Conservation (phyloP, 1,140 invertebrate genomes). For the Cataglyphis hispanica region DNA sequence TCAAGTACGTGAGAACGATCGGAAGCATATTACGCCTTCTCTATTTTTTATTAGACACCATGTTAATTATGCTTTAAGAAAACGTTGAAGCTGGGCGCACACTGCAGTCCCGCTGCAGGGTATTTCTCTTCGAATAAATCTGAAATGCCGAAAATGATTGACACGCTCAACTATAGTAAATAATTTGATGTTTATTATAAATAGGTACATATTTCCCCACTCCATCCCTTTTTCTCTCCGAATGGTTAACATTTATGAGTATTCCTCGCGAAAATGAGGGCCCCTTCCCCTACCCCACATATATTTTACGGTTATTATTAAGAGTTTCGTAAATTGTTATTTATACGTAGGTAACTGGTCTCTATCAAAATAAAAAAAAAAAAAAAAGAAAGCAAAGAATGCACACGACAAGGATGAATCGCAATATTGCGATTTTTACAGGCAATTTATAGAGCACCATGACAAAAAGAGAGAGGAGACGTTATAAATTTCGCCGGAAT, state of each 20-base stretch:
- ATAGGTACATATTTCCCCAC: constrained; percentile 20
- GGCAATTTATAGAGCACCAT: constrained; percentile 56
- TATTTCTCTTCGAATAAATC: constrained; percentile 66
- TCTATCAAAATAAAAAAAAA: constrained; percentile 48
- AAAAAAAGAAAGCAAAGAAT: background rate
- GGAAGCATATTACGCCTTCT: constrained; percentile 75
- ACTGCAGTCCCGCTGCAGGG: constrained; percentile 66
- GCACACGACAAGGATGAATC: background rate
- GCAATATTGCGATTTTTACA: constrained; percentile 16
- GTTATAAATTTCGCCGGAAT: constrained; percentile 49
- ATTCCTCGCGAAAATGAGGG: constrained; percentile 60
- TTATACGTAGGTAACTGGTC: constrained; percentile 68
- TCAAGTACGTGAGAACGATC: constrained; percentile 75
- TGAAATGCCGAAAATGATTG: constrained; percentile 65
- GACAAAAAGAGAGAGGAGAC: constrained; percentile 20
- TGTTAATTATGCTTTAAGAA: constrained; percentile 68
- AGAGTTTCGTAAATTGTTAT: constrained; percentile 73
- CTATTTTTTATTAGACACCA: constrained; percentile 75
- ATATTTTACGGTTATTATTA: constrained; percentile 69
- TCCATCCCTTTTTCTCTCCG: constrained; percentile 22
- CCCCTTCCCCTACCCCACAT: constrained; percentile 48
- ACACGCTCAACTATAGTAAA: constrained; percentile 77
- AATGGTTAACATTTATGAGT: constrained; percentile 69
- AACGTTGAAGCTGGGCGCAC: constrained; percentile 65
- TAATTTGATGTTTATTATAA: constrained; percentile 71